Evolutionary conservation across 2,888 invertebrate genomes (phyloP).

Genomic region (Hydropsyche betteni): DNA sequence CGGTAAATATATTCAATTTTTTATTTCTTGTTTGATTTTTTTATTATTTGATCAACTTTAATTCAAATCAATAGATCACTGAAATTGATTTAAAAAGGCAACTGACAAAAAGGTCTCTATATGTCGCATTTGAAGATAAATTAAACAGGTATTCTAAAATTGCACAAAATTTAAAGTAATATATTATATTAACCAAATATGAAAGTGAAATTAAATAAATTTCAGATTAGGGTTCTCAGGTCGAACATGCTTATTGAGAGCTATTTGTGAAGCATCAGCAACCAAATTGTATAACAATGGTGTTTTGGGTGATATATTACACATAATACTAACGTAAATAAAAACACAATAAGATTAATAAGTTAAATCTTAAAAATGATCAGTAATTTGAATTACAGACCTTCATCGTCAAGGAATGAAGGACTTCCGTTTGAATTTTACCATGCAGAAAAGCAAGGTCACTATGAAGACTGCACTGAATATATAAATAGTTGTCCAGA

Average conservation of each 20-base stretch:
- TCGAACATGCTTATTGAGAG: slow-evolving; percentile 71
- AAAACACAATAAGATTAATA: neutral
- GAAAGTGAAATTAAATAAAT: slow-evolving; percentile 36
- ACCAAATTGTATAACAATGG: slow-evolving; percentile 71
- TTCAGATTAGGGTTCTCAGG: slow-evolving; percentile 71
- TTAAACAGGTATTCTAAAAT: slow-evolving; percentile 63
- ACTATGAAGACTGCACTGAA: slow-evolving; percentile 65
- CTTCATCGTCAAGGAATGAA: slow-evolving; percentile 69
- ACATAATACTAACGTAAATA: slow-evolving; percentile 75
- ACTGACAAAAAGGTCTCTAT: slow-evolving; percentile 66
- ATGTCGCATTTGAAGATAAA: slow-evolving; percentile 66
- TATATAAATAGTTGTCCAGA: slow-evolving; percentile 68
- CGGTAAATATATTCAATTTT: slow-evolving; percentile 58
- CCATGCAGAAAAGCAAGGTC: slow-evolving; percentile 68
- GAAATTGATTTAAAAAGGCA: slow-evolving; percentile 60
- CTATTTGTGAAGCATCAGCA: slow-evolving; percentile 77
- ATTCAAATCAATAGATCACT: slow-evolving; percentile 14
- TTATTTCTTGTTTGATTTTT: neutral
- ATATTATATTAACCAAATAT: neutral
- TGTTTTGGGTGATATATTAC: slow-evolving; percentile 73
- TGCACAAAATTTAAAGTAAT: neutral
- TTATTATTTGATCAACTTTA: neutral
- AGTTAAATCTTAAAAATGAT: neutral
- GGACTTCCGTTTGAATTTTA: slow-evolving; percentile 66
- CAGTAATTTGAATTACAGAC: slow-evolving; percentile 59